phyloP scores from a whole-genome alignment of 92 coral and sea anemone species.

The Zoanthus solanderi region DNA sequence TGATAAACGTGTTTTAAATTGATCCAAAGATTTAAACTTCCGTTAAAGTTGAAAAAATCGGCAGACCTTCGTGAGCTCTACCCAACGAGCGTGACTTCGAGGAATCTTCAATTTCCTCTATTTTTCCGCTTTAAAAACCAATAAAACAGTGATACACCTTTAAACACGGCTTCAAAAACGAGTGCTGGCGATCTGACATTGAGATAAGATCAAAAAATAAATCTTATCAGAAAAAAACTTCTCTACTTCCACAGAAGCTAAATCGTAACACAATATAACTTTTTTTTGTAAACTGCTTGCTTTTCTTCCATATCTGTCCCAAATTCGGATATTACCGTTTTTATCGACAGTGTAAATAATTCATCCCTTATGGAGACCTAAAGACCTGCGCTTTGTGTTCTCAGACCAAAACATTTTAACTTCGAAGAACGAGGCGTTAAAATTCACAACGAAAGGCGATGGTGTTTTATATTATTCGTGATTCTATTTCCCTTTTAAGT shows the following conservation, averaged over 20 bases:
- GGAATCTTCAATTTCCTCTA: not conserved
- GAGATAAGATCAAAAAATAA: not conserved
- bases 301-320: conserved; percentile 17
- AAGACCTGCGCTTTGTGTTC: not conserved
- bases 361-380: not conserved
- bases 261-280: not conserved
- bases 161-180: not conserved
- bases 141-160: not conserved
- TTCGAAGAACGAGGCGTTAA: conserved; percentile 1
- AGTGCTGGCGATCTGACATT: not conserved
- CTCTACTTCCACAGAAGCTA: not conserved
- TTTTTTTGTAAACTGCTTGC: not conserved
- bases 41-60: not conserved
- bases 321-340: not conserved
- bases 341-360: not conserved
- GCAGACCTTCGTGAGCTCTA: not conserved
- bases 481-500: conserved; percentile 14
- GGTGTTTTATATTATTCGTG: conserved; percentile 32
- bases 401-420: not conserved
- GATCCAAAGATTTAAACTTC: not conserved
- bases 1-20: not conserved
- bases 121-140: not conserved
- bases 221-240: not conserved
- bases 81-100: not conserved
- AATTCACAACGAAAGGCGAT: not conserved